phyloP scores from a whole-genome alignment of 2,113 vertebrate genomes.

The Callipepla squamata region DNA sequence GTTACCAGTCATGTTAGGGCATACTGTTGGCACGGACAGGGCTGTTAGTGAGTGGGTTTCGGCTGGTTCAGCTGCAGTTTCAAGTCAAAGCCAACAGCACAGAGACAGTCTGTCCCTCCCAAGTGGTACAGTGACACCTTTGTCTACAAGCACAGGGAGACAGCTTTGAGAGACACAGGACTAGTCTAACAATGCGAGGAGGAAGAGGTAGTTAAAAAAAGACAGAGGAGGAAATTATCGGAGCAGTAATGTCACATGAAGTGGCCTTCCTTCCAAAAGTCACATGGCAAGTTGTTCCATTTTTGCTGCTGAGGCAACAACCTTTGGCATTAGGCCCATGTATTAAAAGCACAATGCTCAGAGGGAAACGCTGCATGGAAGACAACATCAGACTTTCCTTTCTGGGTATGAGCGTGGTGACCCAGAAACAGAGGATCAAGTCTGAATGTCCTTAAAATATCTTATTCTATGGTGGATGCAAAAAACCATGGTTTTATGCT shows the following conservation, averaged over 20 bases:
- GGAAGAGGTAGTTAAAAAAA: neutral
- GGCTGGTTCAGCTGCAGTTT: neutral
- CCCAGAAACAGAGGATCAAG: conserved; percentile 42
- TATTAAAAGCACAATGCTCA: conserved; percentile 44
- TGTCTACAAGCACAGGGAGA: neutral
- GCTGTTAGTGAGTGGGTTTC: conserved; percentile 24
- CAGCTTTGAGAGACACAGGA: neutral
- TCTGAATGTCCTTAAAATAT: conserved; percentile 54
- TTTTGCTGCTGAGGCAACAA: conserved; percentile 13
- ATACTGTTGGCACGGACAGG: neutral
- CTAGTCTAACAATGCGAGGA: neutral
- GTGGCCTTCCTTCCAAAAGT: neutral
- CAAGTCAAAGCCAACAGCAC: neutral
- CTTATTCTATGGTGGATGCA: neutral
- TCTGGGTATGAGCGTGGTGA: neutral
- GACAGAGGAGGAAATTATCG: neutral
- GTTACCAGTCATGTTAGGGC: neutral
- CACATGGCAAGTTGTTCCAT: neutral
- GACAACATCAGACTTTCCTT: conserved; percentile 27
- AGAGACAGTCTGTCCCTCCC: neutral
- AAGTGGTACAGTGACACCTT: neutral
- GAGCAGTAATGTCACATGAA: neutral
- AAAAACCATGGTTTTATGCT: neutral
- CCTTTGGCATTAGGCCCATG: neutral
- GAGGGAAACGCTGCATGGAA: conserved; percentile 29